phyloP scores from a whole-genome alignment of 2,113 vertebrate genomes.

The Cariama cristata region DNA sequence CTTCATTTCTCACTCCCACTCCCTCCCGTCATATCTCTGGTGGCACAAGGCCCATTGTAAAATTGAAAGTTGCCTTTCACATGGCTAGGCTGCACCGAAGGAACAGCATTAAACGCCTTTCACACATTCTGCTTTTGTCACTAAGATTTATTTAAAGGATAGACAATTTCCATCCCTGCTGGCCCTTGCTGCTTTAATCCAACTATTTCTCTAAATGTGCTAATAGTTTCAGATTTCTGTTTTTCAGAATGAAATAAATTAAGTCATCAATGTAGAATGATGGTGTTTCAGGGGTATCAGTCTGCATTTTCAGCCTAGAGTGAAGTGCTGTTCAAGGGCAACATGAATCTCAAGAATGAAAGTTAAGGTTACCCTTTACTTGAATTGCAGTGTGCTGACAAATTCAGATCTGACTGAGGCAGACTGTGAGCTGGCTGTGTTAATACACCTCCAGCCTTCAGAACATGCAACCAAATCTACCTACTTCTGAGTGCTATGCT shows the following conservation, averaged over 20 bases:
- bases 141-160: constrained; percentile 8
- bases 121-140: not conserved
- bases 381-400: not conserved
- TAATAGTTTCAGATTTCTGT: constrained; percentile 31
- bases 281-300: not conserved
- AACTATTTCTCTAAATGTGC: constrained; percentile 43
- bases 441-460: not conserved
- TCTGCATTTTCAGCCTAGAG: not conserved
- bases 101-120: not conserved
- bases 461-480: not conserved
- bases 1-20: constrained; percentile 40
- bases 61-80: constrained; percentile 19
- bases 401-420: not conserved
- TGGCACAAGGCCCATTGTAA: not conserved
- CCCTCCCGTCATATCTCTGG: constrained; percentile 3
- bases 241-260: not conserved
- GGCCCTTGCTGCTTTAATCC: not conserved
- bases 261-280: not conserved
- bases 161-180: not conserved
- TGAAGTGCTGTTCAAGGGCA: not conserved
- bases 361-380: not conserved
- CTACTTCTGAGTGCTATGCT: not conserved
- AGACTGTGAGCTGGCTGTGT: not conserved
- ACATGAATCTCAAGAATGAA: not conserved
- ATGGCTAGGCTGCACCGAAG: not conserved